phyloP scores from a whole-genome alignment of 37 sponge, comb jelly and placozoan species.

The Spongilla lacustris region DNA sequence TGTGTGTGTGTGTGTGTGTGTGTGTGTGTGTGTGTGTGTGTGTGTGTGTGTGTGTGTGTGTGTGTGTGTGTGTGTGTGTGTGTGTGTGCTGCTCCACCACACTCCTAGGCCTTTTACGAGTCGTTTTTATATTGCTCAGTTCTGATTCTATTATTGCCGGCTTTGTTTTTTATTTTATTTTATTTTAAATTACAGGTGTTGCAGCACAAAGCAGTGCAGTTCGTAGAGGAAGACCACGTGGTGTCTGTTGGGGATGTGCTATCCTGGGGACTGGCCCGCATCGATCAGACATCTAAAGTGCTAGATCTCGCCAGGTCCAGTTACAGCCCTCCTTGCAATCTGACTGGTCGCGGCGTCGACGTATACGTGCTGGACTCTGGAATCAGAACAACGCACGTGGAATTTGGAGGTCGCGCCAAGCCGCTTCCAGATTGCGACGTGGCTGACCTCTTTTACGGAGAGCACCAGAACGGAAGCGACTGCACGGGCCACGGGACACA shows the following conservation, averaged over 20 bases:
- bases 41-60: too few species aligned
- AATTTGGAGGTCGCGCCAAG: slow-evolving; percentile 52
- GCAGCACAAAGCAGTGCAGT: slow-evolving; percentile 25
- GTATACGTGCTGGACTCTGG: slow-evolving; percentile 86
- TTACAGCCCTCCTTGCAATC: slow-evolving; percentile 51
- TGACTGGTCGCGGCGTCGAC: slow-evolving; percentile 73
- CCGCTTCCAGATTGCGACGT: slow-evolving; percentile 55
- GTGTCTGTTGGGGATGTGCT: background rate
- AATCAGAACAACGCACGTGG: slow-evolving; percentile 41
- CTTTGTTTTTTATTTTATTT: too few species aligned
- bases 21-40: too few species aligned
- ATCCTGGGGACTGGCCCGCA: slow-evolving; percentile 75
- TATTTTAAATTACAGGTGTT: slow-evolving; percentile 39
- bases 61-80: too few species aligned
- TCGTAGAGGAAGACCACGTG: slow-evolving; percentile 57
- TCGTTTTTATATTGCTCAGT: too few species aligned
- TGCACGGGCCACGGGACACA: slow-evolving; percentile 75
- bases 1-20: too few species aligned
- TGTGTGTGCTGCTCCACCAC: too few species aligned
- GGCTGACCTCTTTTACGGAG: background rate
- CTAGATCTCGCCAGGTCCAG: background rate
- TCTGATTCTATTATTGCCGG: too few species aligned
- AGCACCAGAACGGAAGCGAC: slow-evolving; percentile 27
- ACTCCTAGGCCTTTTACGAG: too few species aligned
- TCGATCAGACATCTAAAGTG: slow-evolving; percentile 36